Percentiles rank a stretch among this genome's conserved stretches.
Conservation (phyloP, 92 coral and sea anemone species). For the Palythoa heliodiscus region DNA sequence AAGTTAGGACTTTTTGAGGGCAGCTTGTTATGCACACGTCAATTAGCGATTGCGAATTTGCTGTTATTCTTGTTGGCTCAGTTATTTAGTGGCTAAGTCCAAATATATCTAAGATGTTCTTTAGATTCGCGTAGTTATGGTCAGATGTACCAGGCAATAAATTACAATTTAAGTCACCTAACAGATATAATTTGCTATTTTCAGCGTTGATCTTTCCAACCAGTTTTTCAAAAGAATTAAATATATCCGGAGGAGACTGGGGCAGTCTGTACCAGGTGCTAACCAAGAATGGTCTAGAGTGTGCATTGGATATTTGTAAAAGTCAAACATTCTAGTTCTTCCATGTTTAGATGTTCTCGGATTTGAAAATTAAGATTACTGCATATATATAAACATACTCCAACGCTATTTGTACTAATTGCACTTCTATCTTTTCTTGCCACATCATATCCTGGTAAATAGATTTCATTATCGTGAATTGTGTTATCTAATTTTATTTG, state of each 20-base stretch:
- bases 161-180: constrained; percentile 62
- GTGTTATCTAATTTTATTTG: constrained; percentile 54
- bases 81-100: constrained; percentile 59
- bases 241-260: constrained; percentile 50
- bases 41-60: constrained; percentile 24
- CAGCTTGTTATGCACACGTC: constrained; percentile 58
- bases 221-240: constrained; percentile 48
- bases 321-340: constrained; percentile 52
- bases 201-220: constrained; percentile 62
- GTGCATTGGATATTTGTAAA: constrained; percentile 57
- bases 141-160: constrained; percentile 20
- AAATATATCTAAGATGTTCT: constrained; percentile 55
- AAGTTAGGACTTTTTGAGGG: background rate
- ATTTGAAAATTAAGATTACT: constrained; percentile 37
- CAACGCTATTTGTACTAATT: constrained; percentile 50
- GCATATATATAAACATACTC: constrained; percentile 44
- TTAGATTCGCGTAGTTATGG: constrained; percentile 25
- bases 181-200: constrained; percentile 47
- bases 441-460: constrained; percentile 48
- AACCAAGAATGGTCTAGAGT: constrained; percentile 64
- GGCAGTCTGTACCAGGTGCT: constrained; percentile 76
- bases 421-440: constrained; percentile 47
- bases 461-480: constrained; percentile 46
- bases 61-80: constrained; percentile 72
- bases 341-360: constrained; percentile 42